These are phyloP conservation scores for Neomonachus schauinslandi DNA, from an alignment of 2,113 vertebrate genomes.

Conservation along the genomic window DNA sequence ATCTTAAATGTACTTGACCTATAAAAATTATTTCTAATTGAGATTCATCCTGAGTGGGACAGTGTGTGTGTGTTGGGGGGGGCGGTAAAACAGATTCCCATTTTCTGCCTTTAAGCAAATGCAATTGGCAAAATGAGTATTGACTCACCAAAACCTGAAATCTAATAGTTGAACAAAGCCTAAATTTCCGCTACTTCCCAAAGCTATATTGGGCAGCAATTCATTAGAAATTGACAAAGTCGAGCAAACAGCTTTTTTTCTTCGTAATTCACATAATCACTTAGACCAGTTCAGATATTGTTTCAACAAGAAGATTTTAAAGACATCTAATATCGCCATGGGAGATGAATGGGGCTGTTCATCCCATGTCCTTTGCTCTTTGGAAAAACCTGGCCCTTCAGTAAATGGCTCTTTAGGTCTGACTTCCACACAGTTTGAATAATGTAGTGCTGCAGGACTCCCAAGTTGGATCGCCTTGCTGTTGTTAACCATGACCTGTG, in stretches of 20 bases:
- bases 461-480: background rate
- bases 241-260: constrained; percentile 46
- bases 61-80: no score
- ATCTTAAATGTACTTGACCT: constrained; percentile 53
- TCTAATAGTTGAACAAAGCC: background rate
- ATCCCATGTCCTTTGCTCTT: constrained; percentile 54
- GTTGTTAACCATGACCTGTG: background rate
- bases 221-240: constrained; percentile 49
- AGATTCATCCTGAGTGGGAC: background rate
- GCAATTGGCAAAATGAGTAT: background rate
- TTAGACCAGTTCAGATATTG: constrained; percentile 66
- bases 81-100: background rate
- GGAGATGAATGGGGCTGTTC: constrained; percentile 55
- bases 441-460: background rate
- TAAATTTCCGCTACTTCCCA: background rate
- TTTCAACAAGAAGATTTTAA: constrained; percentile 70
- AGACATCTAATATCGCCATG: constrained; percentile 72
- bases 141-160: background rate
- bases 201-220: background rate
- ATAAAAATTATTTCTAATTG: constrained; percentile 24
- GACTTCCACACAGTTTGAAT: constrained; percentile 53
- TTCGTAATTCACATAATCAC: constrained; percentile 63
- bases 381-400: constrained; percentile 61
- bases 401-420: constrained; percentile 44
- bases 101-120: background rate